phyloP scores from a whole-genome alignment of 2,888 invertebrate species.

The Chymomyza fuscimana region DNA sequence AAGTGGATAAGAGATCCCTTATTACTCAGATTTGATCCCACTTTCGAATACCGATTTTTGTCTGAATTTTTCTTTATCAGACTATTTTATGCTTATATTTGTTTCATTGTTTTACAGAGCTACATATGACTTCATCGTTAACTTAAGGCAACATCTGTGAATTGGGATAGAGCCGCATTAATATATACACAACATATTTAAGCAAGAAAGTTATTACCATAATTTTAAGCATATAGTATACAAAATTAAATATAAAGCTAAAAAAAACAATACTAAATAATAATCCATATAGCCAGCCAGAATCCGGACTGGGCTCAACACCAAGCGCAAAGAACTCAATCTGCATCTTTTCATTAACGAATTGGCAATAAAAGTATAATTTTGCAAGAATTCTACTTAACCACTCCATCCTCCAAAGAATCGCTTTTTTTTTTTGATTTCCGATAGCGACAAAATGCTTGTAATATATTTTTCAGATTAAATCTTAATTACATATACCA shows the following conservation, averaged over 20 bases:
- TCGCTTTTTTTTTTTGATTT: too few species aligned
- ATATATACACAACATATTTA: conserved; percentile 42
- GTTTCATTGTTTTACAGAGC: background rate
- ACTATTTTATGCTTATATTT: background rate
- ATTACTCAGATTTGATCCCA: too few species aligned
- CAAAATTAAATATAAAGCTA: conserved; percentile 21
- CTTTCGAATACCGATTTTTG: background rate
- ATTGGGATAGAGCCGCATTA: conserved; percentile 1
- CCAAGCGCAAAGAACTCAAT: conserved; percentile 23
- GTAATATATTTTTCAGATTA: background rate
- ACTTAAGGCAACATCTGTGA: background rate
- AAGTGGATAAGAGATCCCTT: background rate
- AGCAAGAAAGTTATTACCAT: conserved; percentile 62
- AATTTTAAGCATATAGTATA: conserved; percentile 49
- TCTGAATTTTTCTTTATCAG: background rate
- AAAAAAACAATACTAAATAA: conserved; percentile 44
- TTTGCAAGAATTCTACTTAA: background rate
- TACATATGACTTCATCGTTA: conserved; percentile 13
- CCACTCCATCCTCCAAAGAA: background rate
- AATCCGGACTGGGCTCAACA: conserved; percentile 26
- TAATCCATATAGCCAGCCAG: conserved; percentile 45
- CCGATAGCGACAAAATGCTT: background rate
- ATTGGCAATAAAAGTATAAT: conserved; percentile 49
- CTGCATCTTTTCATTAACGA: conserved; percentile 17
- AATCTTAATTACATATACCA: background rate